A percentile compares a stretch with the other conserved stretches of the same genome.
Conservation (phyloP, 2,113 vertebrate species). For the Theropithecus gelada region DNA sequence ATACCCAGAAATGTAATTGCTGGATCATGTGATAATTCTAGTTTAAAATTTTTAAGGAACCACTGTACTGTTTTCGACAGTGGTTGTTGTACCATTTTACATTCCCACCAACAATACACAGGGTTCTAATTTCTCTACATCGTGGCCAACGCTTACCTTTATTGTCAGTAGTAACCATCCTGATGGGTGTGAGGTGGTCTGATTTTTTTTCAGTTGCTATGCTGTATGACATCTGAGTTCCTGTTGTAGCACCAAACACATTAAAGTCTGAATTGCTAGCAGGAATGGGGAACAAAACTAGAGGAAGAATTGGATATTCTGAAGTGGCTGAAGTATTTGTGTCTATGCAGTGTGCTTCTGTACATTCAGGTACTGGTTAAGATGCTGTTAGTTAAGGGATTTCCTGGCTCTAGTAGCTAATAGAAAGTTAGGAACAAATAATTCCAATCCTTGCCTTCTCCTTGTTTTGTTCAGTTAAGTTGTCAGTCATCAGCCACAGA, state of each 20-base stretch:
- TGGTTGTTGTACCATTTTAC: not conserved
- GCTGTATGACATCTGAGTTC: not conserved
- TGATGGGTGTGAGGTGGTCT: not conserved
- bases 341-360: not conserved
- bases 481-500: not conserved
- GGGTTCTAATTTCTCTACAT: not conserved
- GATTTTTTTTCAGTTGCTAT: not conserved
- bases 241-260: not conserved
- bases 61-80: not conserved
- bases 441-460: slow-evolving; percentile 17
- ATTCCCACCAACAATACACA: not conserved
- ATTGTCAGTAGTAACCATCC: not conserved
- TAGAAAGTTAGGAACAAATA: slow-evolving; percentile 29
- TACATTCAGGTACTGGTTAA: not conserved
- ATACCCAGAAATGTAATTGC: not conserved
- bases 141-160: not conserved
- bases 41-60: slow-evolving; percentile 1
- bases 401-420: not conserved
- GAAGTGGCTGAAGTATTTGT: not conserved
- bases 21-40: not conserved
- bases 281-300: slow-evolving; percentile 9
- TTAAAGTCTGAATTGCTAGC: slow-evolving; percentile 24
- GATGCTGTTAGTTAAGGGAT: not conserved
- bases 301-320: slow-evolving; percentile 1
- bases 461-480: slow-evolving; percentile 28